These are phyloP conservation scores for Promerops cafer DNA, from an alignment of 2,113 vertebrate genomes.

Conservation along the genomic window DNA sequence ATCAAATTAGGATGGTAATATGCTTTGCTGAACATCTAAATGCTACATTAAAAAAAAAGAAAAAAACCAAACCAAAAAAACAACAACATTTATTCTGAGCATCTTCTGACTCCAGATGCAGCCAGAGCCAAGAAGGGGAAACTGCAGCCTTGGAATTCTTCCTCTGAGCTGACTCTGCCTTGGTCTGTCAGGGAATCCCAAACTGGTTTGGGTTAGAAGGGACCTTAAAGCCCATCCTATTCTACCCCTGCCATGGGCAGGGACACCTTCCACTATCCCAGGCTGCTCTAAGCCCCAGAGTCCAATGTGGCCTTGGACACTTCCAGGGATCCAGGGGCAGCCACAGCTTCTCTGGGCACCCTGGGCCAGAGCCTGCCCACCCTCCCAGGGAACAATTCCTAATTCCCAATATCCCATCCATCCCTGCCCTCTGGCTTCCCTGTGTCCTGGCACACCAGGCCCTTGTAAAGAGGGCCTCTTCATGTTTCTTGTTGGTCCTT, in stretches of 20 bases:
- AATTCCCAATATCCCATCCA: not conserved
- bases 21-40: not conserved
- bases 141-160: accelerated
- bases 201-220: accelerated
- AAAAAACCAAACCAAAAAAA: too few species aligned
- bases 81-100: not conserved
- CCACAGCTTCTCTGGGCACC: not conserved
- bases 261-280: not conserved
- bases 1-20: not conserved
- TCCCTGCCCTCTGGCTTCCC: not conserved
- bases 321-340: not conserved
- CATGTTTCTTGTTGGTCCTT: accelerated
- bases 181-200: not conserved
- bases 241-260: not conserved
- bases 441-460: accelerated
- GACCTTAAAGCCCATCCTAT: accelerated
- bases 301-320: not conserved
- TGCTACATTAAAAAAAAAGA: not conserved
- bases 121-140: not conserved
- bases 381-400: not conserved
- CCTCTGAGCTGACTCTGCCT: not conserved
- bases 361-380: not conserved
- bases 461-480: not conserved
- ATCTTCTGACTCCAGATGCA: not conserved
- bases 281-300: not conserved